These are phyloP conservation scores for Hemicentrotus pulcherrimus DNA, from an alignment of 35 echinoderm and acorn worm species.

Conservation along the genomic window DNA sequence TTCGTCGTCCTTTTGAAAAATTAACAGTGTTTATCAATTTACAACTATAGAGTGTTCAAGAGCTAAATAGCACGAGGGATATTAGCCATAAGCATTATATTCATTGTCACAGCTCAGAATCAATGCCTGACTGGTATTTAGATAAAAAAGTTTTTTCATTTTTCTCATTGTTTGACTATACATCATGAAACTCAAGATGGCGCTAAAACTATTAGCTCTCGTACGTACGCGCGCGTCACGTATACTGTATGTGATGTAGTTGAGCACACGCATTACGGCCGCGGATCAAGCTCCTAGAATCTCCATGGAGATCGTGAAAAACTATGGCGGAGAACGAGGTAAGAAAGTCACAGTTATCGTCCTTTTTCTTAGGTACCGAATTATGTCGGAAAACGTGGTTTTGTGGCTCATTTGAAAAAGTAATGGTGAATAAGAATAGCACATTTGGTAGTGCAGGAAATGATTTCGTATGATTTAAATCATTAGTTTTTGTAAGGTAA, in stretches of 20 bases:
- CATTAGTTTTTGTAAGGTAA: background rate
- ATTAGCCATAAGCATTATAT: too few species aligned
- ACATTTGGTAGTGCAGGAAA: background rate
- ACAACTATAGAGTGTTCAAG: too few species aligned
- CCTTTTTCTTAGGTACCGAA: background rate
- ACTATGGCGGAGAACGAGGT: constrained; percentile 65
- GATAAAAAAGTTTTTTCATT: too few species aligned
- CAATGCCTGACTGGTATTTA: too few species aligned
- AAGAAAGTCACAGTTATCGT: background rate
- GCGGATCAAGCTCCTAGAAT: background rate
- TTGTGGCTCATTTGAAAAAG: background rate
- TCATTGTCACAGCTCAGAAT: too few species aligned
- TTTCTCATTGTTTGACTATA: too few species aligned
- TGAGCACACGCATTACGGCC: background rate
- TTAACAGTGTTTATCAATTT: too few species aligned
- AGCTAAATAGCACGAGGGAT: too few species aligned
- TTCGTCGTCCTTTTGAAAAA: too few species aligned
- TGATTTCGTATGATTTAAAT: background rate
- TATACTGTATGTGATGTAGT: background rate
- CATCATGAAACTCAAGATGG: background rate
- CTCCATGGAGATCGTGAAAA: constrained; percentile 60
- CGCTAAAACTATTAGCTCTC: background rate
- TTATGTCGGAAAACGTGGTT: background rate
- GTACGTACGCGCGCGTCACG: background rate
- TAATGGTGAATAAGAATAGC: background rate